phyloP scores from a whole-genome alignment of 2,113 vertebrate species.

The Barbus barbus region DNA sequence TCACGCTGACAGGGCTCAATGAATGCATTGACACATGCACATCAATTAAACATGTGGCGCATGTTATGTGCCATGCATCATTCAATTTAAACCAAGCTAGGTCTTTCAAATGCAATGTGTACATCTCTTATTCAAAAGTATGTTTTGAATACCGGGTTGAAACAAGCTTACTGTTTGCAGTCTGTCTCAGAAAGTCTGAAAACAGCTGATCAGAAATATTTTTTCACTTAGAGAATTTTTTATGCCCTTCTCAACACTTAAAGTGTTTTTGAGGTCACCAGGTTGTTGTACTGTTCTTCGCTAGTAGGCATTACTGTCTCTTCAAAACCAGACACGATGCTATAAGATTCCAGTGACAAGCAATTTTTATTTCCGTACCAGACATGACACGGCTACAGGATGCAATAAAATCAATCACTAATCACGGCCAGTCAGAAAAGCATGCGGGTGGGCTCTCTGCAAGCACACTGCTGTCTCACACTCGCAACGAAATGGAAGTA shows the following conservation, averaged over 20 bases:
- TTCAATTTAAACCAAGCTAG: not conserved
- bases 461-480: not conserved
- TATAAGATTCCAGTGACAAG: not conserved
- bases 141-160: not conserved
- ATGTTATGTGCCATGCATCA: conserved; percentile 12
- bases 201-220: not conserved
- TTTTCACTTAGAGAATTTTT: not conserved
- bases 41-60: conserved; percentile 45
- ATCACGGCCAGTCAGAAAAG: not conserved
- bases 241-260: not conserved
- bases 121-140: not conserved
- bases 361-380: not conserved
- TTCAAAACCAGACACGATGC: conserved; percentile 1
- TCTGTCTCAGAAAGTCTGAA: not conserved
- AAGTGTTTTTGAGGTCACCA: not conserved
- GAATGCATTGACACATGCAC: conserved; percentile 24
- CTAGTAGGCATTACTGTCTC: not conserved
- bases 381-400: not conserved
- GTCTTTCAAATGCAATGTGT: not conserved
- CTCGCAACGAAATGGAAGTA: not conserved
- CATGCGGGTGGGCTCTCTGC: not conserved
- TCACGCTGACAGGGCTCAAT: not conserved
- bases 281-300: not conserved
- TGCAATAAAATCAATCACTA: not conserved
- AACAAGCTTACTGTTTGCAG: not conserved